Evolutionary conservation across 1,140 invertebrate genomes (phyloP), one percentile per base, ranked within the genome.

Genomic region (Globodera ellingtonae): DNA sequence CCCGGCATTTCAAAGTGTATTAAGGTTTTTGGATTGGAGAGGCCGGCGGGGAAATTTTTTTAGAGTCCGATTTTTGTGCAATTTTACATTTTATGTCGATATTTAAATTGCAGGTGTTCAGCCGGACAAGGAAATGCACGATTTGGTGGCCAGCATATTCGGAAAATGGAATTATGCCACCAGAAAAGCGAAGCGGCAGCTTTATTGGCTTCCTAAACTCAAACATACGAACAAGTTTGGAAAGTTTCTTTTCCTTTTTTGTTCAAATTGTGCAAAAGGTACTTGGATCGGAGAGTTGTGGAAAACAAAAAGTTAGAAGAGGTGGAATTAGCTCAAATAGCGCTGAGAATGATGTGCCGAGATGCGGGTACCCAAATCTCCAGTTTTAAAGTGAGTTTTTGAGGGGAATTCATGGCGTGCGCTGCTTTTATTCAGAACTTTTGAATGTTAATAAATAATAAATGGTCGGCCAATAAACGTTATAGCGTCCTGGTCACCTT

Each of bases 181-280:
- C 15, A 94, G 84, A 79, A 97, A 96, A 89, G 94, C 93, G 87
- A 93, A 93, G 91, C 91, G 95, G 70, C 96, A 98, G 94, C 93
- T 95, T 91, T 99, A 98, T 88, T 99, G 97, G 97, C 94, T 97
- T 93, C 95, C 96, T 5, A 98, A 98, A 90, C 95, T 98, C 86
- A 94, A 93, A 87, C 93, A 98, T 89, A 89, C 93, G 0, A 95
- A 94, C 83, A 97, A 97, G 3, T 77, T 13, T 4, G 6, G 18
- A 15, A 15, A 15, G 24, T 50, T 75, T 75, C 52, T 74, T 46
- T 52, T 75, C 13, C 47, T 15, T 67, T 4, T 15, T 77, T 69
- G 8, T 44, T 35, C n/a, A 10, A 44, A 44, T 70, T 70, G 21
- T 77, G 24, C 35, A 35, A 35, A 65, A 77, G 75, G 35, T 98